Evolutionary conservation across 2,113 vertebrate species (phyloP), one percentile per base, ranked within the genome.

Genomic region (Aegithalos caudatus): DNA sequence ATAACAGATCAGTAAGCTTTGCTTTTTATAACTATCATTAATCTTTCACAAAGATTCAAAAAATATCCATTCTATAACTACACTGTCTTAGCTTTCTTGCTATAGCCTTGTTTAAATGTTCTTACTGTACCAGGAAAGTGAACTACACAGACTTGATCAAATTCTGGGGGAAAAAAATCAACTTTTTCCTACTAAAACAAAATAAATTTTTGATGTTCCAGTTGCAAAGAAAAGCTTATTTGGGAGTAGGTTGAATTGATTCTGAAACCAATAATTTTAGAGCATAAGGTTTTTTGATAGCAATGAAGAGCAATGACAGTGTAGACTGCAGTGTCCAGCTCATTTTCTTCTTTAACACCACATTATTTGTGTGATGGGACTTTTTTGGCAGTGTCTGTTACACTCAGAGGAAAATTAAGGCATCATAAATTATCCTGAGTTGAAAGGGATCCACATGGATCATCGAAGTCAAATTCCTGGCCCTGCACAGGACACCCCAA

Each of bases 1-100:
- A 82, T 80, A 94, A 85, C 65, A 93, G 81, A 96, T 93, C 83
- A 74, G 80, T 89, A 87, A 92, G 70, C 37, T 92, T 94, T 95
- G 74, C 42, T 90, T 92, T 95, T 91, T 92, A 90, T 91, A 89
- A 79, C 56, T 71, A 14, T 78, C 60, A 89, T 96, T 86, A 90
- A 93, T 96, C 91, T 96, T 95, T 78, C 81, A 74, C 37, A 87
- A 71, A 82, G 37, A 74, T 77, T 81, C 5, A 66, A 84, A 89
- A 92, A 92, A 66, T n/a, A 66, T 23, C 45, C 35, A 66, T 86
- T 81, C 24, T 76, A 18, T 72, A 81, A 37, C 27, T 79, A 58
- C 7, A 40, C 37, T 54, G 6, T 29, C 54, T 61, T 28, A 53
- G 14, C 19, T 80, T 90, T 83, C 40, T 65, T 76, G 57, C 25